Evolutionary conservation across 2,888 invertebrate genomes (phyloP).

Genomic region (Oligia latruncula): DNA sequence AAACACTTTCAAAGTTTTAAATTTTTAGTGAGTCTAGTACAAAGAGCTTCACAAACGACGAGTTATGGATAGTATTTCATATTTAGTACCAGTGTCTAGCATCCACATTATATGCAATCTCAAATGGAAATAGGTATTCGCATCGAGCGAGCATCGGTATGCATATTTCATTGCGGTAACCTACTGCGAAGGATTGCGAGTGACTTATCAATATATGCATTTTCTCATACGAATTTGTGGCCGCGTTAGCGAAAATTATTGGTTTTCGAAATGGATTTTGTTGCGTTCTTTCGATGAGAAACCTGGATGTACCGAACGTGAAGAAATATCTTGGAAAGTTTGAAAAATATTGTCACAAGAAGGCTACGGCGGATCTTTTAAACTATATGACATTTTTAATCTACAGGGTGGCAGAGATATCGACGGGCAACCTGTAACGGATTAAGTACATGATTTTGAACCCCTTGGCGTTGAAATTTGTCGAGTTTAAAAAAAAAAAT

Average conservation of each 20-base stretch:
- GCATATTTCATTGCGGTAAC: conserved; percentile 63
- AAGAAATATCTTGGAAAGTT: background rate
- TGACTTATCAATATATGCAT: conserved; percentile 62
- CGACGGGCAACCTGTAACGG: too few species aligned
- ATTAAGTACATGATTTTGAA: too few species aligned
- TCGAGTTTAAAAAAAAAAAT: too few species aligned
- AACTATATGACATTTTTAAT: background rate
- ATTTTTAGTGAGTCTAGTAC: conserved; percentile 41
- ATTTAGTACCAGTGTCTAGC: conserved; percentile 49
- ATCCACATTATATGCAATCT: conserved; percentile 60
- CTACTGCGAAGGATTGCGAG: conserved; percentile 43
- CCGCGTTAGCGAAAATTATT: conserved; percentile 49
- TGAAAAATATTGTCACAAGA: background rate
- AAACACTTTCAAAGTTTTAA: conserved; percentile 49
- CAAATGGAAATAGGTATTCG: conserved; percentile 61
- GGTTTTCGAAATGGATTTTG: conserved; percentile 31
- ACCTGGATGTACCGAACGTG: background rate
- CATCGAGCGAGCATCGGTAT: conserved; percentile 48
- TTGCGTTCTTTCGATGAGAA: conserved; percentile 9
- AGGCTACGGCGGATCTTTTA: background rate
- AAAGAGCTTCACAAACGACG: conserved; percentile 35
- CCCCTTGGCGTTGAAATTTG: too few species aligned
- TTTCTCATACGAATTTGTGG: conserved; percentile 56
- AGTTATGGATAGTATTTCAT: conserved; percentile 53
- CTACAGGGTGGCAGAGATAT: background rate